phyloP scores from a whole-genome alignment of 2,113 vertebrate species.

The Hymenochirus boettgeri region DNA sequence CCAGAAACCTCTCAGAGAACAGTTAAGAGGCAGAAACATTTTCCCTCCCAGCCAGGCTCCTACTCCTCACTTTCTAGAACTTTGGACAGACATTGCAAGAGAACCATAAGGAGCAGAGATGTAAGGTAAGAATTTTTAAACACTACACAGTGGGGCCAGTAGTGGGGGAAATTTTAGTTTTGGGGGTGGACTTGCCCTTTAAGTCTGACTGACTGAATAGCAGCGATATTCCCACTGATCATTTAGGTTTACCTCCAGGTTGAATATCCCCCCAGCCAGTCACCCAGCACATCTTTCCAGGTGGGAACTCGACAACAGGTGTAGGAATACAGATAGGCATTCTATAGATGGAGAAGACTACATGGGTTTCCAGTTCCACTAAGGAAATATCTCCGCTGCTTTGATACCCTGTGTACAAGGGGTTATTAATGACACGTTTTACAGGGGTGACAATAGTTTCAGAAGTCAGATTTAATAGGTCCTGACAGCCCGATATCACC shows the following conservation, averaged over 20 bases:
- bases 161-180: too few species aligned
- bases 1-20: too few species aligned
- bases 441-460: constrained; percentile 30
- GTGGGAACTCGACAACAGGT: constrained; percentile 29
- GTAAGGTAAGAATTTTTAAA: too few species aligned
- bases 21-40: too few species aligned
- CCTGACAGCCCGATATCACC: constrained; percentile 46
- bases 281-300: constrained; percentile 46
- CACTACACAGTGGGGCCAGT: too few species aligned
- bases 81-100: too few species aligned
- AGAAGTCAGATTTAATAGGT: constrained; percentile 39
- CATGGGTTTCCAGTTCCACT: constrained; percentile 41
- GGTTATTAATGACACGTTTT: constrained; percentile 52
- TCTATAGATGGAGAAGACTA: constrained; percentile 47
- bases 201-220: too few species aligned
- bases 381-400: constrained; percentile 51
- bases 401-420: constrained; percentile 57
- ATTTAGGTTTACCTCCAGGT: constrained; percentile 57
- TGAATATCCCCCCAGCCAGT: constrained; percentile 56
- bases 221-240: too few species aligned
- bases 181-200: too few species aligned
- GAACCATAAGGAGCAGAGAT: too few species aligned
- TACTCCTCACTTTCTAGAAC: too few species aligned
- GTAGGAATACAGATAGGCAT: constrained; percentile 50
- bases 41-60: too few species aligned